These are phyloP conservation scores for Sinocyclocheilus maitianheensis DNA, from an alignment of 2,113 vertebrate species.

Conservation along the genomic window DNA sequence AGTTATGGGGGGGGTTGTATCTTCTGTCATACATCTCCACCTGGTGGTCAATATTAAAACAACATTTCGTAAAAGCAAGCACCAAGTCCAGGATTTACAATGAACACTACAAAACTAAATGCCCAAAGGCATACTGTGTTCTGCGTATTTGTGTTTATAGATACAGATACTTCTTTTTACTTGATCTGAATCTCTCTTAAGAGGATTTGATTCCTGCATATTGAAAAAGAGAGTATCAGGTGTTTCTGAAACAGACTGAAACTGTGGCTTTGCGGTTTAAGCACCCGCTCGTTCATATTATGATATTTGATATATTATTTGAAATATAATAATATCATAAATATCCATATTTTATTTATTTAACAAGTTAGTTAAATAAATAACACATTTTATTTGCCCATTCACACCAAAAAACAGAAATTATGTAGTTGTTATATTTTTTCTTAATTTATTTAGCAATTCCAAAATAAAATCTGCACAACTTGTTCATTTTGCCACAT, in stretches of 20 bases:
- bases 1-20: neutral
- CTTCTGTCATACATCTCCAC: neutral
- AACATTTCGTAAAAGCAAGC: neutral
- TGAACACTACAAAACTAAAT: neutral
- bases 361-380: neutral
- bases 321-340: no score
- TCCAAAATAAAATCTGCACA: neutral
- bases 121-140: neutral
- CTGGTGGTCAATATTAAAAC: conserved; percentile 16
- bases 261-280: conserved; percentile 1
- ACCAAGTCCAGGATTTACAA: neutral
- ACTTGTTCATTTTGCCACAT: neutral
- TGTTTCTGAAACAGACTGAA: neutral
- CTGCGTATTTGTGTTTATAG: neutral
- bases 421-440: neutral
- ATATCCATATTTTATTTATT: neutral
- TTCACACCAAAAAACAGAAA: neutral
- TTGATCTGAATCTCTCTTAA: neutral
- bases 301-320: neutral
- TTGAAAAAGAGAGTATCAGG: neutral
- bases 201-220: neutral
- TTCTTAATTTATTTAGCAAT: neutral
- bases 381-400: neutral
- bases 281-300: neutral
- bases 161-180: neutral